Evolutionary conservation across 1,140 invertebrate species (phyloP).

Genomic region (Drosophila fuyamai): DNA sequence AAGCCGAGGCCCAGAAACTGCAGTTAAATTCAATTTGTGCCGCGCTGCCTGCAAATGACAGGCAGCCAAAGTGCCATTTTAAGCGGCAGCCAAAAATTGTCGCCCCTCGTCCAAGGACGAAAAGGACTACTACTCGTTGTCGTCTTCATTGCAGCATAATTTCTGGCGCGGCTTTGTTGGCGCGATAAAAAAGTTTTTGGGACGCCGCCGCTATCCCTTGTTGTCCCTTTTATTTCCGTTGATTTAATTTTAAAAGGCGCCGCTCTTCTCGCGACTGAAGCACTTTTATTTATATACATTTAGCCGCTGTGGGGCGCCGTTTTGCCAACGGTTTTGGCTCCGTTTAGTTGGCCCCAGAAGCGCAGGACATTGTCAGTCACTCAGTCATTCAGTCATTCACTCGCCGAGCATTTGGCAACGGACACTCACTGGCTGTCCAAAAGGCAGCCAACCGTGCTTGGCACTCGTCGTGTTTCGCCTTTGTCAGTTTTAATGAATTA

Average conservation of each 20-base stretch:
- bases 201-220: constrained; percentile 27
- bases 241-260: constrained; percentile 82
- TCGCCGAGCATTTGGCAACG: constrained; percentile 56
- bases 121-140: constrained; percentile 41
- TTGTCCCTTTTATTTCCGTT: constrained; percentile 68
- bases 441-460: constrained; percentile 59
- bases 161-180: constrained; percentile 70
- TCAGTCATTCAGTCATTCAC: constrained; percentile 21
- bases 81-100: constrained; percentile 81
- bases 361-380: constrained; percentile 62
- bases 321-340: constrained; percentile 72
- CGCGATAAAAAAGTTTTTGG: constrained; percentile 71
- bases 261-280: constrained; percentile 52
- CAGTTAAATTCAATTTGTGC: constrained; percentile 83
- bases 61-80: constrained; percentile 78
- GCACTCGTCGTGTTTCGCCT: constrained; percentile 71
- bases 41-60: constrained; percentile 77
- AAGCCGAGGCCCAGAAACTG: constrained; percentile 58
- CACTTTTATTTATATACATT: constrained; percentile 78
- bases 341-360: constrained; percentile 69
- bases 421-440: constrained; percentile 36
- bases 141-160: constrained; percentile 79
- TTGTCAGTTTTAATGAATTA: constrained; percentile 83
- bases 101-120: constrained; percentile 40
- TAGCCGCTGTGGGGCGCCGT: constrained; percentile 51